phyloP scores from a whole-genome alignment of 2,113 vertebrate genomes.

The Promerops cafer region DNA sequence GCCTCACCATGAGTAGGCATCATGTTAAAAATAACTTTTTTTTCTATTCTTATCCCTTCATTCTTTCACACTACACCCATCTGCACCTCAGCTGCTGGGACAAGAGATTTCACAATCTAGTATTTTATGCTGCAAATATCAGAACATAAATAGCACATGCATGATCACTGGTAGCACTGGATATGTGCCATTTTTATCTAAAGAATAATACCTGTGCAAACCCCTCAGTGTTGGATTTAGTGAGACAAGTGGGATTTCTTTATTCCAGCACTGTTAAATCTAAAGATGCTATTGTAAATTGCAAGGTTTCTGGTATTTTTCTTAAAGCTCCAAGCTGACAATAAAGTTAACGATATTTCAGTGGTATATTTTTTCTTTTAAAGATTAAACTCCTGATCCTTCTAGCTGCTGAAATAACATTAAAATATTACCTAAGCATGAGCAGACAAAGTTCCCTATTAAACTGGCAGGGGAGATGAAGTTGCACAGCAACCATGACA shows the following conservation, averaged over 20 bases:
- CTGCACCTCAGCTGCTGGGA: conserved; percentile 19
- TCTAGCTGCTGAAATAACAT: background rate
- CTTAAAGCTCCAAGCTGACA: background rate
- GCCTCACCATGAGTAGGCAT: background rate
- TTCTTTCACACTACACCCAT: conserved; percentile 10
- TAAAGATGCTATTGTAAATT: background rate
- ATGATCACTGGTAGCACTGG: background rate
- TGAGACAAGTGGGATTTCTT: background rate
- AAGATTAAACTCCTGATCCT: background rate
- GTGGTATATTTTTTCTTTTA: background rate
- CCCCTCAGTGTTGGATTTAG: background rate
- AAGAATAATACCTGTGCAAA: background rate
- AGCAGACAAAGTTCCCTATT: background rate
- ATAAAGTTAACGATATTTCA: background rate
- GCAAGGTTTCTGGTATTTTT: background rate
- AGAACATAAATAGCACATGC: background rate
- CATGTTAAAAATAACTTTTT: conserved; percentile 5
- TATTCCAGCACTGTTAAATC: background rate
- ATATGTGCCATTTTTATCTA: background rate
- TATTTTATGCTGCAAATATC: background rate
- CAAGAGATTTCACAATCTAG: background rate
- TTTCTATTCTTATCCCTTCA: conserved; percentile 5
- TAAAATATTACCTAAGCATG: background rate
- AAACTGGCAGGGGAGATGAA: conserved; percentile 29
- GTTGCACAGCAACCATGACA: conserved; percentile 45